Evolutionary conservation across 2,113 vertebrate species (phyloP), one percentile per base, ranked within the genome.

Genomic region (Podarcis muralis): DNA sequence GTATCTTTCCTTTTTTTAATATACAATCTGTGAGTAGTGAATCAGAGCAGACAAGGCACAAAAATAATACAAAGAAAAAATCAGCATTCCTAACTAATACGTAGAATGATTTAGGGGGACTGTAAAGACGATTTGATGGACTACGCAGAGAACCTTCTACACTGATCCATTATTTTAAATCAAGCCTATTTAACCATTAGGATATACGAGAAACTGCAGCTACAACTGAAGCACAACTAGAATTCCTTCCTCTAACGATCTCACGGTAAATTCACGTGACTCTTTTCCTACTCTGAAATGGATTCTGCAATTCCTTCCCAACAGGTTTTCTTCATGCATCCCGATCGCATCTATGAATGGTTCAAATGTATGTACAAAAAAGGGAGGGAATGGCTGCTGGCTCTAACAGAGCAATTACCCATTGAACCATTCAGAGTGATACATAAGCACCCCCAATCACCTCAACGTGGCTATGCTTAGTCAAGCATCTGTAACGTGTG

Each of bases 11-110:
- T 93, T 43, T 43, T 90, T 86, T 30, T 84, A 35, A 87, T 16
- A 92, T 94, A 93, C 77, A 94, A 95, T 95, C 90, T 93, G 0
- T 77, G 90, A 94, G 85, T 89, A 88, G 11, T 0, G 85, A 89
- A 84, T 93, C 88, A 93, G 93, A 96, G 94, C 94, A 92, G 94
- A 93, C 92, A 81, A 97, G 96, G 95, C 96, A 96, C 95, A 84
- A 93, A 92, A 91, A 95, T 4, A 92, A 90, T 87, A 93, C 92
- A 93, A 91, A 66, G 84, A 91, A 90, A 79, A 92, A 72, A 35
- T 27, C 27, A 91, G 95, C 90, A 78, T 78, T 94, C 96, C 84
- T 85, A 92, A 74, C 95, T 94, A 79, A 83, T 74, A 81, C 23
- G 2, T 27, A 87, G 80, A 32, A 87, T 88, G 71, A 83, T 65